These are phyloP conservation scores for Craniophora ligustri DNA, from an alignment of 2,888 invertebrate genomes.

Conservation along the genomic window DNA sequence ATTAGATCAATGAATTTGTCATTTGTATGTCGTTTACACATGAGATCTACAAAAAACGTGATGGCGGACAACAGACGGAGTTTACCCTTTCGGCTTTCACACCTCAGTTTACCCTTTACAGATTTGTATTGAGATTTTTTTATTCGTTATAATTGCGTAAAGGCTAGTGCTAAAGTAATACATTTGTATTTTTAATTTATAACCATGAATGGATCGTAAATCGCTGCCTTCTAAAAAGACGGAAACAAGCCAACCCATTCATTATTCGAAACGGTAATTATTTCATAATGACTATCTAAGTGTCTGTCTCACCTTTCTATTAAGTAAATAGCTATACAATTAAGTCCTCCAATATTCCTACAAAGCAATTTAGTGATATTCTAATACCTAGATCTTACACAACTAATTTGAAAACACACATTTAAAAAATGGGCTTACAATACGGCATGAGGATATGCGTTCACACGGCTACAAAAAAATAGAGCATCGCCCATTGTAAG, in stretches of 20 bases:
- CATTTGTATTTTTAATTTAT: neutral
- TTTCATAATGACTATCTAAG: neutral
- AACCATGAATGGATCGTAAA: neutral
- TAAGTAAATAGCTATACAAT: neutral
- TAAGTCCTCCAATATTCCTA: neutral
- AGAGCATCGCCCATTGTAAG: conserved; percentile 36
- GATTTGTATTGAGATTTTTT: too few relatives aligned
- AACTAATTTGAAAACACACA: too few relatives aligned
- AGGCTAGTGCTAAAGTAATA: too few relatives aligned
- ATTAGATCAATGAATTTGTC: too few relatives aligned
- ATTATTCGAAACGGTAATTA: neutral
- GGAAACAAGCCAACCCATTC: conserved; percentile 8
- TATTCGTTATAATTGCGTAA: too few relatives aligned
- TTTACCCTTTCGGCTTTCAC: too few relatives aligned
- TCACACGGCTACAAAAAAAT: conserved; percentile 39
- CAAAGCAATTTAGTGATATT: neutral
- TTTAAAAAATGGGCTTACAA: too few relatives aligned
- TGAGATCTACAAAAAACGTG: too few relatives aligned
- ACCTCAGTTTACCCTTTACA: too few relatives aligned
- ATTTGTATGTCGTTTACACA: too few relatives aligned
- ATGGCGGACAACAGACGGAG: too few relatives aligned
- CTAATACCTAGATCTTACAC: too few relatives aligned
- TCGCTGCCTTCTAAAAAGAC: neutral
- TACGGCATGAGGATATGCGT: conserved; percentile 41
- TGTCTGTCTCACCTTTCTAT: neutral